Evolutionary conservation across 2,797 vertebrate species (phyloP), one percentile per base, ranked within the genome.

Genomic region (Furcifer pardalis): DNA sequence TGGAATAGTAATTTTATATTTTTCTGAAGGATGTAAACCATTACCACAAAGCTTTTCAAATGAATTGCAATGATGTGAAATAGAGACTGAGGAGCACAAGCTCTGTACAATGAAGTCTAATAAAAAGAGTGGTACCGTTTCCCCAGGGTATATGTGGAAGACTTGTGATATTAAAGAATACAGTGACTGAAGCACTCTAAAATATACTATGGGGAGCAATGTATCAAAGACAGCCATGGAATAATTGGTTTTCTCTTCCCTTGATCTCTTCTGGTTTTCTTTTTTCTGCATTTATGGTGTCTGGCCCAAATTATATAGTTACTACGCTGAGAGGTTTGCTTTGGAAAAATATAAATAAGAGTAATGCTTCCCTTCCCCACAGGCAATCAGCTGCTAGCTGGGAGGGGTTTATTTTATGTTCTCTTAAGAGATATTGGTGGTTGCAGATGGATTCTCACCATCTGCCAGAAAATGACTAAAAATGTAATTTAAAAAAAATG

Each of bases 401-500:
- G 1, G 32, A 81, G 42, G 1, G n/a, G 30, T 30, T 89, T 60
- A 77, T 71, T 87, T 75, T 80, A 87, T 65, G 62, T 87, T 84
- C 79, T 87, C 86, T 42, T 15, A 32, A 65, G 42, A 83, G 81
- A 69, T 52, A 86, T 75, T 87, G 44, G 1, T 85, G 86, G 80
- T 76, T 72, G 88, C 78, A 88, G 78, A 86, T 46, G 10, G 23
- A 88, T 89, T 90, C 89, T 88, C 77, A 85, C 82, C 62, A 76
- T 90, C 88, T 93, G 60, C 75, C 85, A 89, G 73, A 90, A 89
- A 87, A 68, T 49, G 85, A 89, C 93, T 92, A 87, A 92, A 93
- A 89, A 92, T 90, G 89, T 84, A 92, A 91, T 91, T 91, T 59
- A 17, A 13, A 15, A 82, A 90, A 91, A 89, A 89, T 15, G 69